Conservation (phyloP, 2,113 vertebrate genomes). For the Chaetodon auriga region DNA sequence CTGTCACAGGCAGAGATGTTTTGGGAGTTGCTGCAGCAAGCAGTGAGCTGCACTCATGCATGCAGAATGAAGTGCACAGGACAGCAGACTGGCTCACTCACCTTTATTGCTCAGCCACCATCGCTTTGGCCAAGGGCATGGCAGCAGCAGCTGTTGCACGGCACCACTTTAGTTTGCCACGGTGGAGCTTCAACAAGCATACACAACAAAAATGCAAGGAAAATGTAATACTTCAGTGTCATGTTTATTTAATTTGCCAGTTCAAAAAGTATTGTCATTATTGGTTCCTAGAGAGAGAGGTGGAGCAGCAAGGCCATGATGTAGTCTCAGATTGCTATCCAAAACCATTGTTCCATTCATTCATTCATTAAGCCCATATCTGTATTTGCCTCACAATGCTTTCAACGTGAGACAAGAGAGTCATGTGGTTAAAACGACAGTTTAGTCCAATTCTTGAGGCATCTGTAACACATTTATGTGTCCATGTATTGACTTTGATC, state of each 20-base stretch:
- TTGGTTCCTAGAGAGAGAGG: neutral
- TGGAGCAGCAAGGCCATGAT: neutral
- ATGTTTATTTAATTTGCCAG: neutral
- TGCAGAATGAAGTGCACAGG: constrained; percentile 34
- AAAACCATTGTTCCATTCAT: neutral
- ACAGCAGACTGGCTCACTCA: constrained; percentile 19
- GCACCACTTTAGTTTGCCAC: neutral
- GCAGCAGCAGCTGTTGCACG: constrained; percentile 37
- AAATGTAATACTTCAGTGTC: neutral
- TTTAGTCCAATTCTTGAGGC: neutral
- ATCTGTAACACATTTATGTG: neutral
- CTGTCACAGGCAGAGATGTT: constrained; percentile 54
- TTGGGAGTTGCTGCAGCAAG: constrained; percentile 35
- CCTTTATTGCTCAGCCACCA: constrained; percentile 40
- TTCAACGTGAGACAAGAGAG: too few species aligned
- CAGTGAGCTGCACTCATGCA: constrained; percentile 53
- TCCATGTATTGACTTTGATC: neutral
- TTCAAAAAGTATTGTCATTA: neutral
- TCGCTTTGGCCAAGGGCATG: constrained; percentile 20
- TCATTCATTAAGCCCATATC: constrained; percentile 6
- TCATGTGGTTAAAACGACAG: constrained; percentile 11
- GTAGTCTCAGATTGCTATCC: neutral
- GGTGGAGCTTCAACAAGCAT: neutral
- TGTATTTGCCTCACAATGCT: constrained; percentile 5
- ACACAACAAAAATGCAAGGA: neutral